phyloP scores from a whole-genome alignment of 2,888 invertebrate species.

The Trimorus sp. region DNA sequence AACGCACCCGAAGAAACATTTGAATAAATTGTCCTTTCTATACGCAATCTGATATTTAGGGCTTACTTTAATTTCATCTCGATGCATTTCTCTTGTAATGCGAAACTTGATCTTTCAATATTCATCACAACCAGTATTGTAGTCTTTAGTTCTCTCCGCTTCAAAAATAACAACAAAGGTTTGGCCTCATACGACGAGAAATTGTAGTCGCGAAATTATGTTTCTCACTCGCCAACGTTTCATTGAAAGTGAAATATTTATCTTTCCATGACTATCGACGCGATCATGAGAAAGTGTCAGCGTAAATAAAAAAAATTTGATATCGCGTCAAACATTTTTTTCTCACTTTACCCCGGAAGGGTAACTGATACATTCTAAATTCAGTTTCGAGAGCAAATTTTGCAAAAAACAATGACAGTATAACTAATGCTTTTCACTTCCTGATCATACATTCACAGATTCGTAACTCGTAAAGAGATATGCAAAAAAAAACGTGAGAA shows the following conservation, averaged over 20 bases:
- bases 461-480: constrained; percentile 22
- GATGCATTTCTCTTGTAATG: constrained; percentile 39
- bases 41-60: constrained; percentile 30
- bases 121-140: constrained; percentile 23
- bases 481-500: constrained; percentile 46
- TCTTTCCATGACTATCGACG: background rate
- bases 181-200: constrained; percentile 8
- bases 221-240: background rate
- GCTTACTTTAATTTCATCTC: constrained; percentile 28
- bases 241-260: background rate
- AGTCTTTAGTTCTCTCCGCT: constrained; percentile 9
- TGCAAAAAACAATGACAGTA: constrained; percentile 14
- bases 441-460: constrained; percentile 40
- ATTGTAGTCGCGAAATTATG: background rate
- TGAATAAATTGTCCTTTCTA: constrained; percentile 15
- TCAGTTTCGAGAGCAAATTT: constrained; percentile 1
- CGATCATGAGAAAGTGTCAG: background rate
- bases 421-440: constrained; percentile 45
- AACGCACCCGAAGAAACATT: constrained; percentile 6
- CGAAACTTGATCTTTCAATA: constrained; percentile 43
- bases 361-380: constrained; percentile 2
- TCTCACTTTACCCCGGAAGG: background rate
- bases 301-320: background rate
- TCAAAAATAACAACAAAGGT: constrained; percentile 15
- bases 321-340: background rate